These are phyloP conservation scores for Sarcophaga caerulescens DNA, from an alignment of 2,888 invertebrate genomes.

Conservation along the genomic window DNA sequence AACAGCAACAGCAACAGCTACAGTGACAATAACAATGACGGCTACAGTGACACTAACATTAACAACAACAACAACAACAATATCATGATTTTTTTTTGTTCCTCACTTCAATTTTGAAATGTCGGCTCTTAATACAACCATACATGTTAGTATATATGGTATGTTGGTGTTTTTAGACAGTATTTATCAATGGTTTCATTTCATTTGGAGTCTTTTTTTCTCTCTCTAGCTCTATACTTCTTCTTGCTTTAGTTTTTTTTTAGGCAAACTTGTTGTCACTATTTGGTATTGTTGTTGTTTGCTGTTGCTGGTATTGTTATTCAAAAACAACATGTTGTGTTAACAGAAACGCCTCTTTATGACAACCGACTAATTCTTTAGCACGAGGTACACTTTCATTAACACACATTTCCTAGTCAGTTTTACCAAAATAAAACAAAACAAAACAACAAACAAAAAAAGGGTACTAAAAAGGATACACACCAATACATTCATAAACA, in stretches of 20 bases:
- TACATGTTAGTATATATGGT: not conserved
- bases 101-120: constrained; percentile 15
- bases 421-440: not conserved
- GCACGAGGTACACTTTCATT: constrained; percentile 42
- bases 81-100: not conserved
- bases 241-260: not conserved
- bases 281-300: not conserved
- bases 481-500: not conserved
- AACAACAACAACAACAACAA: not conserved
- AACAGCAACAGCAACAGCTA: not conserved
- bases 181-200: constrained; percentile 30
- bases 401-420: constrained; percentile 49
- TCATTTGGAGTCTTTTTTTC: not conserved
- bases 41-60: not conserved
- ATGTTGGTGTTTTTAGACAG: not conserved
- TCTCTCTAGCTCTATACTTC: not conserved
- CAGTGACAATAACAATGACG: not conserved
- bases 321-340: constrained; percentile 33
- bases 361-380: constrained; percentile 54
- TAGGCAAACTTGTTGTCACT: constrained; percentile 8
- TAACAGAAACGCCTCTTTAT: constrained; percentile 47
- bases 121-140: constrained; percentile 3
- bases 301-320: constrained; percentile 3
- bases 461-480: not conserved
- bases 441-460: not conserved